Base-by-base conservation (phyloP, 2,113 vertebrate genomes). In the Salvator merianae region DNA sequence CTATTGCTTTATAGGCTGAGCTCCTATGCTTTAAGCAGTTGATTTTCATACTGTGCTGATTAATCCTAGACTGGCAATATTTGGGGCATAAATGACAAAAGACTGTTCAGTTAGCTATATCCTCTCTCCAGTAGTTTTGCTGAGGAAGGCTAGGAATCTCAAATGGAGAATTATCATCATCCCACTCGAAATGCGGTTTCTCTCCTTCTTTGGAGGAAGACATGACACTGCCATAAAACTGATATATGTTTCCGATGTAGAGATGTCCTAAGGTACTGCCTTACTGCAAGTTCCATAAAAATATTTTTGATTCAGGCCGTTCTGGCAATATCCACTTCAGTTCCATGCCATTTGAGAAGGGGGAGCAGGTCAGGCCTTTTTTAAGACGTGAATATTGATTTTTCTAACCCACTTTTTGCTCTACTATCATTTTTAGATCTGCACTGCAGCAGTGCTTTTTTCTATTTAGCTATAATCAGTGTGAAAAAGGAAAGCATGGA, bases 371-470 rank as follows among this genome's bases (percentile, higher is more conserved):
- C 14, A 78, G 62, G 69, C 2, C 40, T 1, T 53, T 2, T 1
- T 40, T 75, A 86, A 73, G 43, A 89, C 53, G 75, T 77, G 26
- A 34, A 47, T 14, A 18, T 18, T 89, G 79, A 55, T 87, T 86
- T 89, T 88, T 88, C 87, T 90, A 87, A 84, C 53, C 84, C 65
- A 34, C 78, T 89, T 92, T 55, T 68, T 88, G 34, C 77, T 85
- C 71, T 74, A 43, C 50, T 69, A 69, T 89, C 43, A 26, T 63
- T 73, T n/a, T 50, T n/a, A 0, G 5, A 77, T 63, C 20, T 10
- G 55, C 79, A 68, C 69, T 30, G 79, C 69, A 75, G 70, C 14
- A 55, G 79, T 77, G 84, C 77, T 36, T 38, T 84, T 66, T 85
- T 20, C 34, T 71, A 87, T 0, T 86, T 85, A 14, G 16, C 4